Evolutionary conservation across 2,797 vertebrate species (phyloP).

Genomic region (Bovichtus diacanthus): DNA sequence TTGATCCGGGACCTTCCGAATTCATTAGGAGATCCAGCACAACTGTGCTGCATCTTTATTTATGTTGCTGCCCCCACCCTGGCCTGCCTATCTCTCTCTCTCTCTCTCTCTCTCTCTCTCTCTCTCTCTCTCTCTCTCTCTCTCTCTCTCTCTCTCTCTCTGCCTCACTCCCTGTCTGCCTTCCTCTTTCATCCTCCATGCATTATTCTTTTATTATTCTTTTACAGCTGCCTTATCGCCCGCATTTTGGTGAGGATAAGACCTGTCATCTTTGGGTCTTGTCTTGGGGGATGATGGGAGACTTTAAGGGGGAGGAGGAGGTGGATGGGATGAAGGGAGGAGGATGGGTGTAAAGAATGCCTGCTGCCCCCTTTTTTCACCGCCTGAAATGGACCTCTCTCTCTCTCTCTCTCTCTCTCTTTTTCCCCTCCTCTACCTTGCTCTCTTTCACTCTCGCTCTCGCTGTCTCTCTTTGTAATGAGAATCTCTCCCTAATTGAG

Average conservation of each 20-base stretch:
- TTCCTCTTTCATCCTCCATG: slow-evolving; percentile 81
- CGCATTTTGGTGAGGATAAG: slow-evolving; percentile 90
- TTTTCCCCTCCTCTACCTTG: slow-evolving; percentile 56
- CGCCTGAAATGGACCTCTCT: slow-evolving; percentile 71
- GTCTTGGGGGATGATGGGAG: slow-evolving; percentile 87
- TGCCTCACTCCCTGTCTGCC: slow-evolving; percentile 68
- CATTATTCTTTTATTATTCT: slow-evolving; percentile 85
- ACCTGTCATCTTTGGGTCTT: slow-evolving; percentile 89
- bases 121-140: slow-evolving; percentile 19
- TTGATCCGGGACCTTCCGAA: slow-evolving; percentile 89
- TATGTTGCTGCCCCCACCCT: slow-evolving; percentile 80
- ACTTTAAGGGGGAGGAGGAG: slow-evolving; percentile 83
- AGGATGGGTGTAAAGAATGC: slow-evolving; percentile 74
- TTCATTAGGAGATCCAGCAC: slow-evolving; percentile 87
- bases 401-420: slow-evolving; percentile 48
- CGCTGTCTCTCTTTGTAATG: slow-evolving; percentile 93
- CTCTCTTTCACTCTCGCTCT: slow-evolving; percentile 85
- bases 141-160: no score
- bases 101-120: no score
- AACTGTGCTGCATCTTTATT: slow-evolving; percentile 87
- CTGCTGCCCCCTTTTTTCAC: slow-evolving; percentile 71
- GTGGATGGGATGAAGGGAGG: slow-evolving; percentile 48
- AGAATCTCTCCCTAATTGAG: slow-evolving; percentile 99
- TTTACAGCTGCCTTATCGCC: slow-evolving; percentile 83
- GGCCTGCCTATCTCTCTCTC: slow-evolving; percentile 52